phyloP scores from a whole-genome alignment of 1,140 invertebrate genomes.

The Drosophila pseudoananassae region DNA sequence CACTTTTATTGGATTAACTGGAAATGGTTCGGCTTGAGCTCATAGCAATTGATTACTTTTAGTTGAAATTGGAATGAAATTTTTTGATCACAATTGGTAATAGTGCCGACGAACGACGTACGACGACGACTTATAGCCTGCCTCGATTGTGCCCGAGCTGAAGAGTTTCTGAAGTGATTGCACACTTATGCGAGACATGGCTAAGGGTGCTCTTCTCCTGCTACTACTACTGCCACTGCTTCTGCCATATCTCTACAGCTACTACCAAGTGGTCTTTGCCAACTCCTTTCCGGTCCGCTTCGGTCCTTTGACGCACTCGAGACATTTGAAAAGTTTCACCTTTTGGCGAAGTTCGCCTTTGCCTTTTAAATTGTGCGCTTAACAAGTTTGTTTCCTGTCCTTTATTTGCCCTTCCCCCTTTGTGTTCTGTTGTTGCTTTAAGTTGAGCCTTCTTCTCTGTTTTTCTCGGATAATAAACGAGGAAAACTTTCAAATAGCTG shows the following conservation, averaged over 20 bases:
- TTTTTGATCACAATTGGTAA: neutral
- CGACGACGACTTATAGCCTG: neutral
- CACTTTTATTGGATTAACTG: constrained; percentile 5
- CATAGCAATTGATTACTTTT: neutral
- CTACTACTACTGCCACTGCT: neutral
- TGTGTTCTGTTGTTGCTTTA: neutral
- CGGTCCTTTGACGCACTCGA: constrained; percentile 37
- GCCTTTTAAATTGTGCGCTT: constrained; percentile 45
- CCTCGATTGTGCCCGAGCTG: constrained; percentile 17
- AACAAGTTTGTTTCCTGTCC: constrained; percentile 41
- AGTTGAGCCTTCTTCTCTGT: constrained; percentile 5
- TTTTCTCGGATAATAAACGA: constrained; percentile 61
- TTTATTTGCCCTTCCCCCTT: too few species aligned
- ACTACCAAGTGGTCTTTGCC: constrained; percentile 12
- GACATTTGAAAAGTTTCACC: constrained; percentile 46
- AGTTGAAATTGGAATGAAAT: neutral
- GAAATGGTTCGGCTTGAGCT: neutral
- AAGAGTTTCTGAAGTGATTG: constrained; percentile 24
- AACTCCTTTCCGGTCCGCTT: neutral
- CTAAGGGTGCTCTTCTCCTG: constrained; percentile 16
- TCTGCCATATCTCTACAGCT: constrained; percentile 2
- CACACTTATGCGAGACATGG: constrained; percentile 23
- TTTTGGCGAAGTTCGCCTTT: constrained; percentile 40
- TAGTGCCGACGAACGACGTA: neutral
- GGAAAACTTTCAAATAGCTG: constrained; percentile 59